Evolutionary conservation across 1,140 invertebrate genomes (phyloP).

Genomic region (Tetragnatha versicolor): DNA sequence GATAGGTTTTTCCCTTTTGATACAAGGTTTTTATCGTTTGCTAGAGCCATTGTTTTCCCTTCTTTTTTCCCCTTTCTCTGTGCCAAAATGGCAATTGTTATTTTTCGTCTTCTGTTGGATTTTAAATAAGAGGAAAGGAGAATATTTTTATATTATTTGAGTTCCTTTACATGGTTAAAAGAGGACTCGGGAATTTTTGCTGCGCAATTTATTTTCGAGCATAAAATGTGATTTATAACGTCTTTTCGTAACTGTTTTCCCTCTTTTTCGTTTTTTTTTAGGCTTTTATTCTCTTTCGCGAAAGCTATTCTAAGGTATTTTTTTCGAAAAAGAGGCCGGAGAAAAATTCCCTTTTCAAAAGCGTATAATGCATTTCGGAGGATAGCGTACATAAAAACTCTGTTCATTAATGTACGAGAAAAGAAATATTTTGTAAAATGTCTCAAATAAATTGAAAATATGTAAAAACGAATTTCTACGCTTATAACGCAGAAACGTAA

Average conservation of each 20-base stretch:
- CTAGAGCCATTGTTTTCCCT: not conserved
- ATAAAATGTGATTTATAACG: slow-evolving; percentile 52
- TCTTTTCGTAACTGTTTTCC: slow-evolving; percentile 11
- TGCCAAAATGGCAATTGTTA: slow-evolving; percentile 47
- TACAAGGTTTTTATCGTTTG: slow-evolving; percentile 49
- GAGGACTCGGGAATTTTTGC: slow-evolving; percentile 47
- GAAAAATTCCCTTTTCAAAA: slow-evolving; percentile 30
- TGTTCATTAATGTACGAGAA: slow-evolving; percentile 26
- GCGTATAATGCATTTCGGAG: slow-evolving; percentile 1
- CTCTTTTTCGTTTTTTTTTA: not conserved
- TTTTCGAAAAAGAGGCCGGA: slow-evolving; percentile 29
- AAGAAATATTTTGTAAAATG: slow-evolving; percentile 15
- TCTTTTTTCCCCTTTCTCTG: not conserved
- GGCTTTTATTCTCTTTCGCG: not conserved
- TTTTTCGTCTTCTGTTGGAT: slow-evolving; percentile 31
- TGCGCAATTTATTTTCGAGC: slow-evolving; percentile 48
- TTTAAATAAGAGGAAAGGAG: slow-evolving; percentile 24
- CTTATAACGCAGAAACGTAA: not conserved
- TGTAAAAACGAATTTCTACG: slow-evolving; percentile 19
- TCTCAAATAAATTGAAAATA: slow-evolving; percentile 42
- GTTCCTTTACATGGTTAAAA: slow-evolving; percentile 35
- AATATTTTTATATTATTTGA: slow-evolving; percentile 21
- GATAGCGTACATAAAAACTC: too few relatives aligned
- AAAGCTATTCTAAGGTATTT: slow-evolving; percentile 31
- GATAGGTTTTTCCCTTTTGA: slow-evolving; percentile 25